A percentile compares a stretch with the other conserved stretches of the same genome.
Evolutionary conservation across 1,140 invertebrate genomes (phyloP).

Genomic region (Musca domestica): DNA sequence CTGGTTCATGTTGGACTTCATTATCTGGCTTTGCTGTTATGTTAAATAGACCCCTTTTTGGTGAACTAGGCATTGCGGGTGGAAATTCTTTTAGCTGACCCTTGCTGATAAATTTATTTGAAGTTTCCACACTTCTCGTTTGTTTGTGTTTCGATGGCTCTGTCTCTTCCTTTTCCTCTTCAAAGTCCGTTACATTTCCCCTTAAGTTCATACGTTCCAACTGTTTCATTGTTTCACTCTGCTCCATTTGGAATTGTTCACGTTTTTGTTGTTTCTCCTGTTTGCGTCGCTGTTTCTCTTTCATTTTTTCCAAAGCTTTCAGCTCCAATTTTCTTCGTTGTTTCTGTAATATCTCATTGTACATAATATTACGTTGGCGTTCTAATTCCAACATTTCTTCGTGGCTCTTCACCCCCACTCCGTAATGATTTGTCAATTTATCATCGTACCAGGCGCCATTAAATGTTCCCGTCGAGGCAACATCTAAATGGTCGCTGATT

Average conservation of each 20-base stretch:
- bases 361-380: conserved; percentile 1
- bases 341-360: conserved; percentile 5
- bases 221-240: no score
- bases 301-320: neutral
- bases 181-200: no score
- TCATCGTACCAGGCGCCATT: neutral
- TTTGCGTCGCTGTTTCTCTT: neutral
- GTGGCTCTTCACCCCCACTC: neutral
- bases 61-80: no score
- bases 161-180: neutral
- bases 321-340: conserved; percentile 5
- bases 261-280: neutral
- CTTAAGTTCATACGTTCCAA: no score
- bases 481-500: no score
- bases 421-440: neutral
- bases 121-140: neutral
- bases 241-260: no score
- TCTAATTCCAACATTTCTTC: neutral
- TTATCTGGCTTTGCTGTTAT: no score
- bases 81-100: no score
- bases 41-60: no score
- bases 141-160: neutral
- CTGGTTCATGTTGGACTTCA: no score
- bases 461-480: no score
- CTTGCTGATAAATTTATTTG: neutral